These are phyloP conservation scores for Tipula lateralis DNA, from an alignment of 2,888 invertebrate genomes.

Conservation along the genomic window DNA sequence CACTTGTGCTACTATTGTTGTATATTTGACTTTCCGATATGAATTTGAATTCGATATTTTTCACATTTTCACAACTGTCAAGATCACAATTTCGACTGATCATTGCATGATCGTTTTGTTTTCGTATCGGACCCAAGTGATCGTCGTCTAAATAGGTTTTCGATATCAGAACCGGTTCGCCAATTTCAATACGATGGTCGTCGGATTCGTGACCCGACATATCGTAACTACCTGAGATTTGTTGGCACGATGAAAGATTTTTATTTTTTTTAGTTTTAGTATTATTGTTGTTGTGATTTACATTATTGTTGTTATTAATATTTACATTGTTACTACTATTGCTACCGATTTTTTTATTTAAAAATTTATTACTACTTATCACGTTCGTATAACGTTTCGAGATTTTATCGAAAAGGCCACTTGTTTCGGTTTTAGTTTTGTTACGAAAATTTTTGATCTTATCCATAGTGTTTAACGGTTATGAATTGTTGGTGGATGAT, in stretches of 20 bases:
- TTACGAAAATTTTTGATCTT: constrained; percentile 36
- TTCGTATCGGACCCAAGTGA: constrained; percentile 34
- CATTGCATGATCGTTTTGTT: background rate
- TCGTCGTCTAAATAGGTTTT: constrained; percentile 47
- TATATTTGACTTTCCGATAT: constrained; percentile 29
- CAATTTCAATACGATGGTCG: constrained; percentile 47
- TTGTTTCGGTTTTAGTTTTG: constrained; percentile 38
- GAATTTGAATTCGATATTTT: constrained; percentile 36
- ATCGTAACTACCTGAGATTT: constrained; percentile 45
- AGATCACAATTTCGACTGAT: background rate
- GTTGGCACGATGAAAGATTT: background rate
- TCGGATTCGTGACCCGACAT: constrained; percentile 46
- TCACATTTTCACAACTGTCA: background rate
- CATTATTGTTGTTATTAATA: background rate
- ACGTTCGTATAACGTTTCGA: constrained; percentile 47
- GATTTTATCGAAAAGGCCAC: constrained; percentile 43
- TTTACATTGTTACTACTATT: constrained; percentile 14
- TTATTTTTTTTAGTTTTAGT: constrained; percentile 34
- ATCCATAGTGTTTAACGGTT: constrained; percentile 34
- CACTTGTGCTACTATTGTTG: background rate
- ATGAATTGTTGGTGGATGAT: background rate
- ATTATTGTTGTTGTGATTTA: constrained; percentile 5
- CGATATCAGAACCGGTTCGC: constrained; percentile 47
- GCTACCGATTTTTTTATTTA: constrained; percentile 41
- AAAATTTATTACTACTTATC: constrained; percentile 41